These are phyloP conservation scores for Cossypha heuglini DNA, from an alignment of 2,797 vertebrate genomes.

Conservation along the genomic window DNA sequence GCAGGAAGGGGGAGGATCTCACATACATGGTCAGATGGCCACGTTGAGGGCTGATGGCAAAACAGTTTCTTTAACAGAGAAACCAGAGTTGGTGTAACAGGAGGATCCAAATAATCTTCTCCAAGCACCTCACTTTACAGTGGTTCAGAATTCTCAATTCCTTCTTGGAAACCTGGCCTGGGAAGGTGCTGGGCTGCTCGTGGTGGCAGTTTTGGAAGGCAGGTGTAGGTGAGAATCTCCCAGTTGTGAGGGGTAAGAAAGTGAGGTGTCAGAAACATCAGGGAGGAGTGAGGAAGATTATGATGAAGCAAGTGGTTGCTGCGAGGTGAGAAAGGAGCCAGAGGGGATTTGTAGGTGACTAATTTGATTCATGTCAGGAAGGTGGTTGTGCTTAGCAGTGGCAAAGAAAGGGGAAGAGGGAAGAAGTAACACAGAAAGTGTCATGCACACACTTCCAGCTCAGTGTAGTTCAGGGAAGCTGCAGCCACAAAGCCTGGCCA, in stretches of 20 bases:
- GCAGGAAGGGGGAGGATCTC: neutral
- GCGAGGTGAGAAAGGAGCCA: neutral
- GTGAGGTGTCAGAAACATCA: fast-evolving
- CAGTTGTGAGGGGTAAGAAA: neutral
- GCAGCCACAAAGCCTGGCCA: neutral
- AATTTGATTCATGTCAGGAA: neutral
- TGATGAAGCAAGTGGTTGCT: neutral
- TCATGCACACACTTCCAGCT: neutral
- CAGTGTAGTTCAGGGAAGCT: neutral
- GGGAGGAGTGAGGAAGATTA: neutral
- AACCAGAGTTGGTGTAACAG: fast-evolving
- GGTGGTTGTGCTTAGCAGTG: neutral
- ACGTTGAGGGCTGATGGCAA: neutral
- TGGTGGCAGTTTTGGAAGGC: neutral
- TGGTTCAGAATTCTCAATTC: neutral
- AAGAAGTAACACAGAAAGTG: neutral
- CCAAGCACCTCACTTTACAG: fast-evolving
- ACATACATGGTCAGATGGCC: fast-evolving
- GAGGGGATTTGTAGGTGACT: neutral
- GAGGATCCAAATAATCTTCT: neutral
- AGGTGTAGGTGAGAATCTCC: neutral
- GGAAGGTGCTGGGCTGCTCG: neutral
- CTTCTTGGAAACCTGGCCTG: neutral
- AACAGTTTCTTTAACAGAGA: neutral
- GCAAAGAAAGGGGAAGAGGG: neutral